phyloP scores from a whole-genome alignment of 1,140 invertebrate genomes.

The Nixonia krombeini region DNA sequence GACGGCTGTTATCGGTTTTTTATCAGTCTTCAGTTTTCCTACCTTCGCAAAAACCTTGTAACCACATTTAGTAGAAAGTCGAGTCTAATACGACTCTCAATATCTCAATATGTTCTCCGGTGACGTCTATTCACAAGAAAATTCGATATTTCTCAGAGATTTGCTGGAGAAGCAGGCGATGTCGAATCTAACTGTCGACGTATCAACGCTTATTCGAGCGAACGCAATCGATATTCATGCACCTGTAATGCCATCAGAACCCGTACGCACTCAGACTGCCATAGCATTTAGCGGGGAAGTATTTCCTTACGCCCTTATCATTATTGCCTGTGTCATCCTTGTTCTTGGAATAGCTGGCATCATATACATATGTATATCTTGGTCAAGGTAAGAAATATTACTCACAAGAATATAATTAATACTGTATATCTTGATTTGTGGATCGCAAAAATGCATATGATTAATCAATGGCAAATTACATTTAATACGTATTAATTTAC shows the following conservation, averaged over 20 bases:
- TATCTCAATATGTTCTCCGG: too few relatives aligned
- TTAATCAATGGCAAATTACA: too few relatives aligned
- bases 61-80: too few relatives aligned
- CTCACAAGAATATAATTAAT: conserved; percentile 8
- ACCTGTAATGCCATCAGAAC: conserved; percentile 72
- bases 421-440: conserved; percentile 8
- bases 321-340: conserved; percentile 88
- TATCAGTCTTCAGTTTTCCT: neutral
- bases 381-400: conserved; percentile 92
- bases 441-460: neutral
- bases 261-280: conserved; percentile 71
- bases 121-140: too few relatives aligned
- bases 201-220: conserved; percentile 76
- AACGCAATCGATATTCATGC: conserved; percentile 80
- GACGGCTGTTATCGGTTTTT: neutral
- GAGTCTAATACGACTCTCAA: too few relatives aligned
- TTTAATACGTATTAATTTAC: neutral
- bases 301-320: conserved; percentile 88
- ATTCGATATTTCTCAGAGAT: conserved; percentile 58
- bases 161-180: conserved; percentile 74
- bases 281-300: conserved; percentile 79
- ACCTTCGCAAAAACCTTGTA: too few relatives aligned
- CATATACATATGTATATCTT: conserved; percentile 92
- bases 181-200: conserved; percentile 77
- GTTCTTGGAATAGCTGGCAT: conserved; percentile 88